Percentiles rank a stretch among this genome's conserved stretches.
Evolutionary conservation across 2,113 vertebrate genomes (phyloP).

Genomic region (Pedionomus torquatus): DNA sequence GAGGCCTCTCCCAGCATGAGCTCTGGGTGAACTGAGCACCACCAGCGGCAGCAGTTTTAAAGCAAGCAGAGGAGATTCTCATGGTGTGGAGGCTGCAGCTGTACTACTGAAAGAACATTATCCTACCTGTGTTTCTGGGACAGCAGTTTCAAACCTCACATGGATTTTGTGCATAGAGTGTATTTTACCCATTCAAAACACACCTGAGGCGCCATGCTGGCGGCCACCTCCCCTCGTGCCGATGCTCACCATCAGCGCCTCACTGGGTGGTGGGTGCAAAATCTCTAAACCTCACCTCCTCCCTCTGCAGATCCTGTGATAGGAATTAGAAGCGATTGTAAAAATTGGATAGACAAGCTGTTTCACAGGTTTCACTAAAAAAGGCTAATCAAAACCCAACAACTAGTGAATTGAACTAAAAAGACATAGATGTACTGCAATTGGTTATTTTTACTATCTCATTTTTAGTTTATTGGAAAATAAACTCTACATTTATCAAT

Average conservation of each 20-base stretch:
- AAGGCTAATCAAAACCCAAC: neutral
- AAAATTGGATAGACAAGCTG: neutral
- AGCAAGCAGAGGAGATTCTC: neutral
- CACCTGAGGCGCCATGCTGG: neutral
- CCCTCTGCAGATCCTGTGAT: neutral
- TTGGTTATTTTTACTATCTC: neutral
- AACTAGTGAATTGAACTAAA: neutral
- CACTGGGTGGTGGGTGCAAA: neutral
- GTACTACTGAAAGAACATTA: neutral
- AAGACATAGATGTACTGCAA: neutral
- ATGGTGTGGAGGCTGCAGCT: accelerated
- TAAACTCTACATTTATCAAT: neutral
- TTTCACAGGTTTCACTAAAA: neutral
- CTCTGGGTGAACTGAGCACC: neutral
- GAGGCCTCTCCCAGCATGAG: neutral
- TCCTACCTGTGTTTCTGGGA: neutral
- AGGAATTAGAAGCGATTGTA: neutral
- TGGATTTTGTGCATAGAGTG: neutral
- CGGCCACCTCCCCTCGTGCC: neutral
- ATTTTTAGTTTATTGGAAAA: neutral
- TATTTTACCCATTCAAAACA: neutral
- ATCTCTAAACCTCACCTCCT: neutral
- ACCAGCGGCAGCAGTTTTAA: neutral
- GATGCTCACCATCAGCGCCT: neutral
- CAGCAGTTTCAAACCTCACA: neutral